Evolutionary conservation across 2,888 invertebrate species (phyloP), one percentile per base, ranked within the genome.

Genomic region (Thumatha senex): DNA sequence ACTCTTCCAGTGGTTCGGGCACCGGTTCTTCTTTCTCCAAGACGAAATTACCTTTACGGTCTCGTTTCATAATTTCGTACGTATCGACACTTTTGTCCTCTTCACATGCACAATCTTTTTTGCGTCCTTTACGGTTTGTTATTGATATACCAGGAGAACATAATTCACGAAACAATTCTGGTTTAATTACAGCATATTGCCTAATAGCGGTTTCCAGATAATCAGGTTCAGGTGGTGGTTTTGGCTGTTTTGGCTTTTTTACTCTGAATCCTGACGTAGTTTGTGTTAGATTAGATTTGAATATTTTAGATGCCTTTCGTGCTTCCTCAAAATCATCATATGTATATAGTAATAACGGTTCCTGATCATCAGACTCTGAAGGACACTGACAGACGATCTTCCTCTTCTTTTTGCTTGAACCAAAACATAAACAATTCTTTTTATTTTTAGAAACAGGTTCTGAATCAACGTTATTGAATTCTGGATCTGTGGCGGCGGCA

Each of bases 191-290:
- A 3, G 54, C 55, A 18, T 63, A 66, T 13, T 71, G 80, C 15
- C 56, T 54, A 1, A 84, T 47, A 7, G 80, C 78, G 3, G 4
- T 31, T 31, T 31, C 31, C 8, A 18, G 34, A 35, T 34, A 34
- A 33, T 35, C 24, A 11, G 18, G 9, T 10, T 7, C 34, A 10
- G 18, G 34, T 24, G 12, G 11, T 11, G 12, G 1, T 24, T 5
- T 9, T 12, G 34, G 34, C 48, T 53, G 74, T 44, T 70, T 75
- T n/a, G 58, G 59, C 11, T 69, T 61, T n/a, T 69, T 56, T 8
- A 84, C 42, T 63, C 65, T 77, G 48, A 85, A 85, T n/a, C 84
- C 84, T 4, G 84, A 84, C 0, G 65, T 74, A 11, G 73, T 76
- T 48, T 81, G 78, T 7, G 85, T 78, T 56, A 75, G 65, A 15